A percentile compares a stretch with the other conserved stretches of the same genome.
Evolutionary conservation across 2,888 invertebrate species (phyloP).

Genomic region (Nephrotoma flavescens): DNA sequence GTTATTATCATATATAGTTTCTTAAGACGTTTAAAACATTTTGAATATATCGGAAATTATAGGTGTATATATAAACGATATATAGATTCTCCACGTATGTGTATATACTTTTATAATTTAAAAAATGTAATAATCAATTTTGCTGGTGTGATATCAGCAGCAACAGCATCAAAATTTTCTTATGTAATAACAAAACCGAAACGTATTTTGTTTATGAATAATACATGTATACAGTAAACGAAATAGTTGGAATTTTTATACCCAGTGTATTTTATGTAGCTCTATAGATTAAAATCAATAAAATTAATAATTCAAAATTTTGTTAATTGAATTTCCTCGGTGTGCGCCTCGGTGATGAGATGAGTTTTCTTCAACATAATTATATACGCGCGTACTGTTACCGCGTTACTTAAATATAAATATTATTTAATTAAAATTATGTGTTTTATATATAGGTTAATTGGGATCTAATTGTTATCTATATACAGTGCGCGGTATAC

Average conservation of each 20-base stretch:
- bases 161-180: neutral
- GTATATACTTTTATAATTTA: neutral
- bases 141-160: neutral
- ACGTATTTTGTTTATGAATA: neutral
- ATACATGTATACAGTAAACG: neutral
- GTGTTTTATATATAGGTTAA: neutral
- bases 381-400: neutral
- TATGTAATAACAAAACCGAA: neutral
- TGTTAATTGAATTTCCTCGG: neutral
- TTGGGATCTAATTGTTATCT: neutral
- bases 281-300: neutral
- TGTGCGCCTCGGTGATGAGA: neutral
- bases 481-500: neutral
- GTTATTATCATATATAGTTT: neutral
- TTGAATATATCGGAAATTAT: neutral
- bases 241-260: neutral
- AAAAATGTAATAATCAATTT: neutral
- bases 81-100: neutral
- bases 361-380: neutral
- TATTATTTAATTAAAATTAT: neutral
- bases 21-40: neutral
- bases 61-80: neutral
- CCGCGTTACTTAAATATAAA: neutral
- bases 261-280: neutral
- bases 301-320: neutral